These are phyloP conservation scores for Toxotes jaculatrix DNA, from an alignment of 2,113 vertebrate genomes.

Conservation along the genomic window DNA sequence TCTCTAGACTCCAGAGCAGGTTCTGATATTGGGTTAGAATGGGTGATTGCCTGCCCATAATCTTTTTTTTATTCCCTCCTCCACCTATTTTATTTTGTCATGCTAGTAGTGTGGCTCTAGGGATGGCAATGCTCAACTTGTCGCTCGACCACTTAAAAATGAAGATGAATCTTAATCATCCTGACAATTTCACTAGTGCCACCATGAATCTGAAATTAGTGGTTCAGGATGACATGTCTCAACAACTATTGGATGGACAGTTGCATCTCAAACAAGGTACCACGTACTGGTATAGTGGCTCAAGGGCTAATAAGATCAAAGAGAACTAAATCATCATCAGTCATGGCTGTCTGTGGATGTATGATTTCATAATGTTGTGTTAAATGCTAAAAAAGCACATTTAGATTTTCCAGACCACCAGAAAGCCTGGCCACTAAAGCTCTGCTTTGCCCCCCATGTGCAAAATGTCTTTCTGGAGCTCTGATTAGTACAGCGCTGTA, in stretches of 20 bases:
- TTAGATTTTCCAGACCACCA: conserved; percentile 56
- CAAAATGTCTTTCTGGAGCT: conserved; percentile 26
- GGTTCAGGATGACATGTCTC: too few relatives aligned
- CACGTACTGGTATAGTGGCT: not conserved
- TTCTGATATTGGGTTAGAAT: not conserved
- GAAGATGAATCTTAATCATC: too few relatives aligned
- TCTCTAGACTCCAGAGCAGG: not conserved
- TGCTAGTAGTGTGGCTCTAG: not conserved
- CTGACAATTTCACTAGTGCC: too few relatives aligned
- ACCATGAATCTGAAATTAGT: too few relatives aligned
- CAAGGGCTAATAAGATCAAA: conserved; percentile 2
- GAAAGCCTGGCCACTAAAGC: conserved; percentile 24
- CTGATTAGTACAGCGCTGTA: conserved; percentile 61
- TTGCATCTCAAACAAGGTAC: not conserved
- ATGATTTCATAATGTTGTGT: conserved; percentile 22
- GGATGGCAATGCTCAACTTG: not conserved
- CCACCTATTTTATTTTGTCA: not conserved
- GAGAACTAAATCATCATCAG: conserved; percentile 1
- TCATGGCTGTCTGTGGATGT: not conserved
- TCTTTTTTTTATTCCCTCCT: not conserved
- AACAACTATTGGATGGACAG: too few relatives aligned
- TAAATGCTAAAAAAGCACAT: conserved; percentile 13
- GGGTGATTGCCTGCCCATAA: not conserved
- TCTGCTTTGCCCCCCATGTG: not conserved
- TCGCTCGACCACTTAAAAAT: too few relatives aligned